Conservation (phyloP, 2,888 invertebrate species). For the Eueremaeus valkanovi region DNA sequence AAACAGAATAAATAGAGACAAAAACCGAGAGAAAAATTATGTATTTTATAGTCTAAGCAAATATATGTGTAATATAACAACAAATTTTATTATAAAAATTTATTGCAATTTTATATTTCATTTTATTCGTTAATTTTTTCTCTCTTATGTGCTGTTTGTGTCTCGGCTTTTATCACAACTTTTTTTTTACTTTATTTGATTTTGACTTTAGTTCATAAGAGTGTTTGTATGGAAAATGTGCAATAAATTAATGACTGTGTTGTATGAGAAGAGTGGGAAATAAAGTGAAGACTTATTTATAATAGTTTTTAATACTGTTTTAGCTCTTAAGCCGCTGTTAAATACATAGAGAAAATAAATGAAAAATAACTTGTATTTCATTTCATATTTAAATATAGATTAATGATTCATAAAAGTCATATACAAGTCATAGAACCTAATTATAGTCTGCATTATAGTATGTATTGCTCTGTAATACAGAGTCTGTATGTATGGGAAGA, state of each 20-base stretch:
- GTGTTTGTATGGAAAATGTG: neutral
- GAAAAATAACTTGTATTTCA: neutral
- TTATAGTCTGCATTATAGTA: too few species aligned
- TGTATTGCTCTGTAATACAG: too few species aligned
- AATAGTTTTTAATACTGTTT: neutral
- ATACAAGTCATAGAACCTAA: neutral
- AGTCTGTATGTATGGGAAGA: too few species aligned
- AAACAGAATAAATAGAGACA: neutral
- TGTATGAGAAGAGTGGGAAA: too few species aligned
- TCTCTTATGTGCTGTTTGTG: neutral
- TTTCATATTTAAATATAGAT: neutral
- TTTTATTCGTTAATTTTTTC: neutral
- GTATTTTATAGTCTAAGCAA: too few species aligned
- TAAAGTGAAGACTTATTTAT: too few species aligned
- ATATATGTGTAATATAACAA: too few species aligned
- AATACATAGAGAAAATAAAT: neutral
- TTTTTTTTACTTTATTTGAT: neutral
- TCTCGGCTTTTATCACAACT: neutral
- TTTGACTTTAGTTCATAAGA: neutral
- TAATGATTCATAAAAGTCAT: neutral
- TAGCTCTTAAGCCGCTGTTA: neutral
- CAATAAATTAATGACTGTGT: neutral
- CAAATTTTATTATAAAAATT: neutral
- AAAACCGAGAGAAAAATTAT: neutral
- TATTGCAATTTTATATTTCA: neutral